Evolutionary conservation across 2,888 invertebrate species (phyloP).

Genomic region (Cosmia trapezina): DNA sequence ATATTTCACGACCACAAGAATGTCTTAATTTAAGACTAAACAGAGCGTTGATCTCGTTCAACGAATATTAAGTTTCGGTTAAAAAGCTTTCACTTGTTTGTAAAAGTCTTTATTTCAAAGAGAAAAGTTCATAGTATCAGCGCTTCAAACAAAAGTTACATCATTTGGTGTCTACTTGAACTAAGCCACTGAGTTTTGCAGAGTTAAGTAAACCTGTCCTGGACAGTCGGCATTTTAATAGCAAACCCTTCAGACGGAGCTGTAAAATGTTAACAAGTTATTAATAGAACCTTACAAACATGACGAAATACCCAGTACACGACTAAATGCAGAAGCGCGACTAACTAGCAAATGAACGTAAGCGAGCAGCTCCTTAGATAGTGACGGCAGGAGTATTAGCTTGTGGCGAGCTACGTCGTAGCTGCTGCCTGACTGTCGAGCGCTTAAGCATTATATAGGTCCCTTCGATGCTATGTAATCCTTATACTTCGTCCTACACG

Average conservation of each 20-base stretch:
- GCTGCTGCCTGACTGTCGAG: conserved; percentile 28
- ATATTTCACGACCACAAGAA: conserved; percentile 13
- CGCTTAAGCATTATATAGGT: conserved; percentile 17
- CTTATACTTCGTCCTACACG: conserved; percentile 4
- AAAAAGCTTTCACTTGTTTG: conserved; percentile 34
- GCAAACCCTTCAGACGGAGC: background rate
- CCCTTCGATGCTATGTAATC: background rate
- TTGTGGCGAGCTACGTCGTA: conserved; percentile 10
- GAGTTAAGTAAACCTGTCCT: conserved; percentile 19
- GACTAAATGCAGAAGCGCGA: background rate
- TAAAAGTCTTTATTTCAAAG: conserved; percentile 41
- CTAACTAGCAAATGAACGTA: conserved; percentile 19
- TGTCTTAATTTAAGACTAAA: conserved; percentile 19
- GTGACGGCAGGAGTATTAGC: conserved; percentile 19
- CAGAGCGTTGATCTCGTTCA: conserved; percentile 14
- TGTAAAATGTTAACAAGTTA: conserved; percentile 12
- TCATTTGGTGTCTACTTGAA: conserved; percentile 22
- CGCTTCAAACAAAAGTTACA: conserved; percentile 33
- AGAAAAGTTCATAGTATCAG: conserved; percentile 32
- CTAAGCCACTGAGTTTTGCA: conserved; percentile 15
- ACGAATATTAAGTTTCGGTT: conserved; percentile 31
- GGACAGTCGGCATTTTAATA: conserved; percentile 3
- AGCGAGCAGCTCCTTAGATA: conserved; percentile 1
- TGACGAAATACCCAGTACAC: background rate
- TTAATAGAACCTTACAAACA: background rate